Percentiles rank a stretch among this genome's conserved stretches.
These are phyloP conservation scores for Folsomia manolachei DNA, from an alignment of 2,888 invertebrate species.

Conservation along the genomic window DNA sequence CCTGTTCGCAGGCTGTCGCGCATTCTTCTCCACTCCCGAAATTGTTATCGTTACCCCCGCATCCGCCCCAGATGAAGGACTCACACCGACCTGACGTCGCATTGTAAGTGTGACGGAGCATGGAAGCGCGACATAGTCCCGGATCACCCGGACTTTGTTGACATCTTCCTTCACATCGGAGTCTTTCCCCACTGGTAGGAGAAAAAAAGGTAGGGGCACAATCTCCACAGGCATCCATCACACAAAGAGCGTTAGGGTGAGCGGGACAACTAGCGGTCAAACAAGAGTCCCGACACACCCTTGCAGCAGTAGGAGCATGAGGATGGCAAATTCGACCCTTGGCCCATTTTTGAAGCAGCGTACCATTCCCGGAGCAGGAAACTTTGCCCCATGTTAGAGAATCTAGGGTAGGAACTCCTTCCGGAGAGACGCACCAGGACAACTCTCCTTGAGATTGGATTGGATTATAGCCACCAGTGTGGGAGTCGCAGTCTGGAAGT, in stretches of 20 bases:
- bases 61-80: constrained; percentile 54
- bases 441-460: constrained; percentile 51
- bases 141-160: constrained; percentile 40
- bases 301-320: constrained; percentile 47
- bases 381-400: constrained; percentile 74
- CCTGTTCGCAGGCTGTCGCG: constrained; percentile 48
- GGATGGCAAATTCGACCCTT: constrained; percentile 52
- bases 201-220: constrained; percentile 52
- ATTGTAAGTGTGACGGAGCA: constrained; percentile 53
- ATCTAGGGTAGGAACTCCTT: constrained; percentile 73
- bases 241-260: constrained; percentile 53
- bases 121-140: constrained; percentile 49
- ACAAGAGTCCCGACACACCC: constrained; percentile 53
- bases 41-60: constrained; percentile 55
- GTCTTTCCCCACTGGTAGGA: constrained; percentile 50
- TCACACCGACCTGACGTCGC: constrained; percentile 53
- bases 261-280: constrained; percentile 51
- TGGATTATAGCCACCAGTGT: constrained; percentile 51
- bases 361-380: constrained; percentile 59
- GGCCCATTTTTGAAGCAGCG: constrained; percentile 49
- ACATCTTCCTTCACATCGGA: constrained; percentile 52
- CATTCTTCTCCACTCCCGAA: constrained; percentile 55
- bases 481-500: constrained; percentile 51
- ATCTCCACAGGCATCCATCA: constrained; percentile 53
- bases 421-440: constrained; percentile 73